These are phyloP conservation scores for Drosophila ochracea DNA, from an alignment of 2,888 invertebrate species.

Conservation along the genomic window DNA sequence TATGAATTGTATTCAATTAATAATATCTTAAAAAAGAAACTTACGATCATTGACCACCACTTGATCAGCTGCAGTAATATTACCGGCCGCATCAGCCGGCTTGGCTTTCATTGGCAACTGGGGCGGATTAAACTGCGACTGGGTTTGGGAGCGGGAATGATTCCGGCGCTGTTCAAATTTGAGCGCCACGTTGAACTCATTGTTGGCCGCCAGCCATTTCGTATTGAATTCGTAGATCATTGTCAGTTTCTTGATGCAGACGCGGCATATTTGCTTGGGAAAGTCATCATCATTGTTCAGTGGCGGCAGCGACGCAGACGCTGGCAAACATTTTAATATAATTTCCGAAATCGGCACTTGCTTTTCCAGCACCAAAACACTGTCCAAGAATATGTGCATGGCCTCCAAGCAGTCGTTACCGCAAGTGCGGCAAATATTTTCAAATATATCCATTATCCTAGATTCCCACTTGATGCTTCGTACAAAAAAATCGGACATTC, in stretches of 20 bases:
- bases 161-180: slow-evolving; percentile 63
- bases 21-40: neutral
- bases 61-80: neutral
- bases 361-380: slow-evolving; percentile 14
- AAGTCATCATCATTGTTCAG: slow-evolving; percentile 58
- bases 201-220: slow-evolving; percentile 67
- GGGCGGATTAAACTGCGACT: neutral
- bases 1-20: neutral
- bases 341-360: slow-evolving; percentile 45
- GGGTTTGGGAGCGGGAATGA: slow-evolving; percentile 24
- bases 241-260: slow-evolving; percentile 73
- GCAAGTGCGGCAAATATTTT: slow-evolving; percentile 69
- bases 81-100: neutral
- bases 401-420: slow-evolving; percentile 68
- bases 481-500: neutral
- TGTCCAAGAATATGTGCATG: slow-evolving; percentile 49
- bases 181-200: slow-evolving; percentile 71
- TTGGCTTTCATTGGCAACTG: neutral
- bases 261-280: slow-evolving; percentile 78
- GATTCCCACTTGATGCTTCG: neutral
- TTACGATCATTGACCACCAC: slow-evolving; percentile 34
- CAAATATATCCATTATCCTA: slow-evolving; percentile 65
- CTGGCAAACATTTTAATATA: slow-evolving; percentile 46
- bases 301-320: slow-evolving; percentile 22
- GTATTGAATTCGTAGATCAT: slow-evolving; percentile 74